These are phyloP conservation scores for Acleris holmiana DNA, from an alignment of 2,888 invertebrate species.

Conservation along the genomic window DNA sequence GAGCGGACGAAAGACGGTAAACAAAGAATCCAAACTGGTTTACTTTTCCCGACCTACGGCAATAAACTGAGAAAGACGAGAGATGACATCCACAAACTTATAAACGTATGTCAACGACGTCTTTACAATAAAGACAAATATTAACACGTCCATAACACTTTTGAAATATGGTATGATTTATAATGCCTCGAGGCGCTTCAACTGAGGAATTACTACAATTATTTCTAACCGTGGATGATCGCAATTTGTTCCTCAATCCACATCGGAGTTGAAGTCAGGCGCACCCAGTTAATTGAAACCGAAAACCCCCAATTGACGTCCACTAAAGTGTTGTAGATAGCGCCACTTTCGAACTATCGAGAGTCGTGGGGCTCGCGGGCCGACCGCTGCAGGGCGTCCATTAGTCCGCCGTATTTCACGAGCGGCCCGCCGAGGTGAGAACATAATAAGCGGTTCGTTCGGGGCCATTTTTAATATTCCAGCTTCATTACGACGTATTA, in stretches of 20 bases:
- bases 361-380: constrained; percentile 51
- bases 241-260: constrained; percentile 13
- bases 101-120: constrained; percentile 19
- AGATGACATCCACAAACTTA: constrained; percentile 25
- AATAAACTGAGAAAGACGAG: constrained; percentile 33
- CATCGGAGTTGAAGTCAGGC: neutral
- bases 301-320: constrained; percentile 38
- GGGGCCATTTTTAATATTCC: constrained; percentile 83
- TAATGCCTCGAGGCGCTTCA: neutral
- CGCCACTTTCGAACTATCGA: constrained; percentile 68
- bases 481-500: constrained; percentile 83
- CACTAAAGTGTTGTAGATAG: constrained; percentile 54
- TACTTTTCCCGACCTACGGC: constrained; percentile 36
- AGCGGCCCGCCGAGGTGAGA: constrained; percentile 80
- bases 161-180: constrained; percentile 11
- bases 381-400: constrained; percentile 62
- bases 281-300: constrained; percentile 23
- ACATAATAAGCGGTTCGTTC: constrained; percentile 83
- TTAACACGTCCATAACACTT: constrained; percentile 6
- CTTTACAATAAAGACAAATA: constrained; percentile 7
- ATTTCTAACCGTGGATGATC: constrained; percentile 3
- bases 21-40: constrained; percentile 34
- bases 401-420: constrained; percentile 81
- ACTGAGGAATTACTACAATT: constrained; percentile 8
- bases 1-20: constrained; percentile 36